Evolutionary conservation across 2,113 vertebrate genomes (phyloP).

Genomic region (Cygnus atratus): DNA sequence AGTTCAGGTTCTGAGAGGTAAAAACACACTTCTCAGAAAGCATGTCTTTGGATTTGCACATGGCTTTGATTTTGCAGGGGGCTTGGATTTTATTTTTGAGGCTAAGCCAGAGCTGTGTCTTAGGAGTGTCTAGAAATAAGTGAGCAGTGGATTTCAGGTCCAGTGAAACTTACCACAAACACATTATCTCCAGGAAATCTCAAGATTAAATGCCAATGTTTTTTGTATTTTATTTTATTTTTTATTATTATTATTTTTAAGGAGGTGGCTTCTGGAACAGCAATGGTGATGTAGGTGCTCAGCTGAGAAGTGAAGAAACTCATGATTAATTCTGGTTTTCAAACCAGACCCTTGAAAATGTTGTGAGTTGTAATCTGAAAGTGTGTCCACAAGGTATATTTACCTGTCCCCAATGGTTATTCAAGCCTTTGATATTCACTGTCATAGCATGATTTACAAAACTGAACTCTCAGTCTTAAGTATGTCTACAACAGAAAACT

Average conservation of each 20-base stretch:
- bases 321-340: not conserved
- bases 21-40: no score
- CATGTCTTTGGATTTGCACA: no score
- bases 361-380: not conserved
- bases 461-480: slow-evolving; percentile 24
- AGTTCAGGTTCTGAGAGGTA: not conserved
- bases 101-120: not conserved
- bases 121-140: not conserved
- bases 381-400: not conserved
- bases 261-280: not conserved
- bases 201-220: not conserved
- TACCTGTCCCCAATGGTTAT: not conserved
- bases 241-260: not conserved
- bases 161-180: not conserved
- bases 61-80: not conserved
- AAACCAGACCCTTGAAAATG: not conserved
- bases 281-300: not conserved
- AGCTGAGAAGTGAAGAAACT: not conserved
- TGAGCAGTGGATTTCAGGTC: not conserved
- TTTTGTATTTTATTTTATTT: not conserved
- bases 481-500: slow-evolving; percentile 33
- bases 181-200: not conserved
- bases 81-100: not conserved
- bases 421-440: not conserved
- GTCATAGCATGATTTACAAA: slow-evolving; percentile 10